Conservation (phyloP, 2,797 vertebrate species). For the Pipistrellus kuhlii region DNA sequence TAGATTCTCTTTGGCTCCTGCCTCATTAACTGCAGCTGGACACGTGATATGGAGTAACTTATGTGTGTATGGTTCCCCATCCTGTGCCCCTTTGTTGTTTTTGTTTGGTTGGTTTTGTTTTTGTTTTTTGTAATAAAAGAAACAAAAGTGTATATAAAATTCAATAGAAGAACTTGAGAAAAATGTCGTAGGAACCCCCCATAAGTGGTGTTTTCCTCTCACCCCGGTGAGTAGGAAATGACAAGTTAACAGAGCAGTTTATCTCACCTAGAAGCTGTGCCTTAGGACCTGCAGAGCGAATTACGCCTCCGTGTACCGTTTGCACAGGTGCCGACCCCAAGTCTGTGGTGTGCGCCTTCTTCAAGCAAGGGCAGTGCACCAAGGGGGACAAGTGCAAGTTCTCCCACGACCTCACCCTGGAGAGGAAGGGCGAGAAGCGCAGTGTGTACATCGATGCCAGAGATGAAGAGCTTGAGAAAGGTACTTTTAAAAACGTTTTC, state of each 20-base stretch:
- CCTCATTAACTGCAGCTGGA: background rate
- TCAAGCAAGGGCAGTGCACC: slow-evolving; percentile 98
- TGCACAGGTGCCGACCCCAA: slow-evolving; percentile 96
- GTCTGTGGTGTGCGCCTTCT: slow-evolving; percentile 98
- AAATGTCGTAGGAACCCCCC: background rate
- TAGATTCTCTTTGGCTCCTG: slow-evolving; percentile 1
- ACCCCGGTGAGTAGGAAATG: background rate
- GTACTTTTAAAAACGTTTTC: slow-evolving; percentile 75
- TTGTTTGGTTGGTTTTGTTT: too few species aligned
- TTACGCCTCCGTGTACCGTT: slow-evolving; percentile 5
- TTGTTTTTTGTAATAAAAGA: slow-evolving; percentile 23
- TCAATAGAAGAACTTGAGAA: background rate
- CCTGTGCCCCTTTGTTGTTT: background rate
- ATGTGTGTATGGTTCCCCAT: background rate
- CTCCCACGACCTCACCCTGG: slow-evolving; percentile 96
- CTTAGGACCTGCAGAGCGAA: background rate
- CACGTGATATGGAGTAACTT: background rate
- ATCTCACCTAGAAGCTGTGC: background rate
- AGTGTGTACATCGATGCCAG: slow-evolving; percentile 97
- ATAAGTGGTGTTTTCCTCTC: background rate
- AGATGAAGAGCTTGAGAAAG: slow-evolving; percentile 98
- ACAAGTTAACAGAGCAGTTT: background rate
- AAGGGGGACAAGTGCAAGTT: slow-evolving; percentile 99
- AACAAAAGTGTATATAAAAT: slow-evolving; percentile 20
- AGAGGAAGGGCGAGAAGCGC: slow-evolving; percentile 97